Base-by-base conservation (phyloP, 2,113 vertebrate species). In the Marcusenius ussheri region DNA sequence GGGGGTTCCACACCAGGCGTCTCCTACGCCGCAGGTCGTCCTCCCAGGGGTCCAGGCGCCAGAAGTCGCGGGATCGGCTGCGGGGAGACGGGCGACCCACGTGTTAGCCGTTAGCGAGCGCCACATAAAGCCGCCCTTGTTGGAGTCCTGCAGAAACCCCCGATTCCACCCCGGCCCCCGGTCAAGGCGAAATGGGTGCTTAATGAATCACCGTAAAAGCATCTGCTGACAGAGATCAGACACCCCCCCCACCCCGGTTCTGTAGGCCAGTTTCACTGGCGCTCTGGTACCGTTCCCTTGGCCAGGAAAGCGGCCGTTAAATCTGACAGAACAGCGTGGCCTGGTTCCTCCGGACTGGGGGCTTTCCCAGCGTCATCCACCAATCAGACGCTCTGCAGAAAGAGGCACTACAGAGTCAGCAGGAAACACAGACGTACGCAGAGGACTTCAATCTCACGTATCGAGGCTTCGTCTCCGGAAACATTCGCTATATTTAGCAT, bases 21-120 rank as follows among this genome's bases (percentile, higher is more conserved):
- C 97, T 97, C 93, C 98, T 98, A 95, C 98, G 97, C 96, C 98
- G 97, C 97, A 99, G 97, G 97, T 99, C 98, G 96, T 99, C 98
- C 95, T 99, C 98, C 98, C 98, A 99, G 97, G 98, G 98, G 97
- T 99, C 98, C 94, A 99, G 97, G 97, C 98, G 98, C 98, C 98
- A 99, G 97, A 99, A 99, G 96, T 98, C 97, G 97, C 96, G 96
- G 94, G 97, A 97, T 95, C 97, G 97, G 97, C 97, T 97, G 97
- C 96, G 97, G 94, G 95, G 95, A 97, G 96, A 11, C 0, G 35
- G 17, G 77, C 90, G 17, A 24, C 97, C 98, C 98, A 98, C 97
- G 95, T 99, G 98, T 98, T 98, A 98, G 97, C 97, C 97, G 99
- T 99, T 99, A 99, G 96, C 96, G 96, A 96, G 94, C 95, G 95